These are phyloP conservation scores for Argyrosomus regius DNA, from an alignment of 2,797 vertebrate species.

Conservation along the genomic window DNA sequence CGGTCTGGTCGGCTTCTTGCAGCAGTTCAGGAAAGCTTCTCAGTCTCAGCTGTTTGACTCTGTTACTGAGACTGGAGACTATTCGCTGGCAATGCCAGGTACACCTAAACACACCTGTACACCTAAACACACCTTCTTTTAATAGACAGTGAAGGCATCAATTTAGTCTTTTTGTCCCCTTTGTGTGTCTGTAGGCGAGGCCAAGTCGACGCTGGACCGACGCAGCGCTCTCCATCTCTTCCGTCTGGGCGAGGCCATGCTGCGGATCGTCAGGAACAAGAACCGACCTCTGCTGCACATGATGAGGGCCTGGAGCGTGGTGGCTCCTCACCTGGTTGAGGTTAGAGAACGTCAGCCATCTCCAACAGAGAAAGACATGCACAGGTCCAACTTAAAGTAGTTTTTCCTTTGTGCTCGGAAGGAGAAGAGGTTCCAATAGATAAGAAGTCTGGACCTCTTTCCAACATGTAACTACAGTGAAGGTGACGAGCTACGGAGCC, in stretches of 20 bases:
- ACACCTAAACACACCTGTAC: constrained; percentile 29
- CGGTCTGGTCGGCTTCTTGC: constrained; percentile 92
- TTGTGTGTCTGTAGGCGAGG: constrained; percentile 85
- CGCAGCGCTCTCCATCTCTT: constrained; percentile 94
- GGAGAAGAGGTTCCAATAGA: too few species aligned
- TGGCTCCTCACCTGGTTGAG: constrained; percentile 97
- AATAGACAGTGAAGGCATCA: background rate
- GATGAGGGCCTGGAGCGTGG: constrained; percentile 96
- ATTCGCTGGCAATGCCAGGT: constrained; percentile 96
- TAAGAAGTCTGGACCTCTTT: too few species aligned
- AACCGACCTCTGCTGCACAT: constrained; percentile 92
- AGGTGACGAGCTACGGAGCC: too few species aligned
- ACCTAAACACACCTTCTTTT: background rate
- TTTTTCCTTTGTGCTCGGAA: too few species aligned
- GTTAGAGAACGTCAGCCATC: constrained; percentile 66
- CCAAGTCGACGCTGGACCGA: constrained; percentile 92
- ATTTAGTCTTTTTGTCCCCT: background rate
- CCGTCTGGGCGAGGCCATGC: constrained; percentile 95
- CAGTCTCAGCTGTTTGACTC: constrained; percentile 96
- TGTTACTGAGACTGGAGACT: constrained; percentile 92
- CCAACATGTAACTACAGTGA: too few species aligned
- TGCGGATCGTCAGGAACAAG: constrained; percentile 92
- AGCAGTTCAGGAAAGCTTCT: constrained; percentile 95
- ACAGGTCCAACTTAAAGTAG: background rate
- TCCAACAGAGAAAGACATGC: background rate